Conservation (phyloP, 2,797 vertebrate genomes). For the Danio choprae region DNA sequence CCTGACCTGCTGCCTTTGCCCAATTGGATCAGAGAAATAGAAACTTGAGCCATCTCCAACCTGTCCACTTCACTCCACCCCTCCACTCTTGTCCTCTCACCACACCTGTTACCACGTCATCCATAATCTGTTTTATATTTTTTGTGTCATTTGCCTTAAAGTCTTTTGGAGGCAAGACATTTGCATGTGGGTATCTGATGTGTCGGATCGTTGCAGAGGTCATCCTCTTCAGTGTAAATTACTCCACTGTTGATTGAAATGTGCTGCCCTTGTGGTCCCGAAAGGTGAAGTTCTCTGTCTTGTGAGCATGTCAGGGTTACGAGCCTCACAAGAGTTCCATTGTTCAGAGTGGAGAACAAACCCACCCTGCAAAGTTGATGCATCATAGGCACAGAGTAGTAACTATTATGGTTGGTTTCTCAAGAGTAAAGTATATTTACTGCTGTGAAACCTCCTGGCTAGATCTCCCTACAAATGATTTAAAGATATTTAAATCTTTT, state of each 20-base stretch:
- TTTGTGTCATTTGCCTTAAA: neutral
- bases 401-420: conserved; percentile 4
- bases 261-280: conserved; percentile 49
- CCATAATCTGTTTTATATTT: neutral
- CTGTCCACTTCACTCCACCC: conserved; percentile 1
- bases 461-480: conserved; percentile 15
- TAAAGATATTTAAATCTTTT: conserved; percentile 13
- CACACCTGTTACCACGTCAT: conserved; percentile 19
- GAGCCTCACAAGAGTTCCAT: conserved; percentile 40
- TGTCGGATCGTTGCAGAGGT: neutral
- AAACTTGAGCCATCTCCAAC: conserved; percentile 37
- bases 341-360: conserved; percentile 34
- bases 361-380: conserved; percentile 29
- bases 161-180: neutral
- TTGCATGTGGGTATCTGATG: neutral
- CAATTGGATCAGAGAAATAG: conserved; percentile 26
- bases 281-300: conserved; percentile 31
- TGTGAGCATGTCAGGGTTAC: neutral
- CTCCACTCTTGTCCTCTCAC: neutral
- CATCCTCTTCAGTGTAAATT: conserved; percentile 19
- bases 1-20: neutral
- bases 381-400: neutral
- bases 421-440: neutral
- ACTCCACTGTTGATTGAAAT: conserved; percentile 47
- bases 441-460: neutral